Percentiles rank a stretch among this genome's conserved stretches.
phyloP scores from a whole-genome alignment of 1,140 invertebrate species.

The Uloborus diversus region DNA sequence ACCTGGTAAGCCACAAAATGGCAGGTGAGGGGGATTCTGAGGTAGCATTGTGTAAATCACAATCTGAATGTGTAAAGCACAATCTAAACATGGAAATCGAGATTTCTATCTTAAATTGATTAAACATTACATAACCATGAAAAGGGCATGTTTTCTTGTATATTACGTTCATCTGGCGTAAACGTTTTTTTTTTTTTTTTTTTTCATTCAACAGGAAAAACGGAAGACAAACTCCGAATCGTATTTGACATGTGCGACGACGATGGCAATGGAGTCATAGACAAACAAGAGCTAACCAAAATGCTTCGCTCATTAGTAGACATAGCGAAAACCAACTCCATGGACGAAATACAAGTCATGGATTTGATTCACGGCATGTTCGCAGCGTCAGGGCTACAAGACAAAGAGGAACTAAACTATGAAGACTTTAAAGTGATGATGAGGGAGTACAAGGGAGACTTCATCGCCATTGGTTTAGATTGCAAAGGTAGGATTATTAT shows the following conservation, averaged over 20 bases:
- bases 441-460: conserved; percentile 96
- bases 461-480: conserved; percentile 87
- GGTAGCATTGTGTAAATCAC: too few species aligned
- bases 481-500: conserved; percentile 79
- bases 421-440: conserved; percentile 96
- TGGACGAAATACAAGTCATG: conserved; percentile 75
- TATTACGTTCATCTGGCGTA: too few species aligned
- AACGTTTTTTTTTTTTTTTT: not conserved
- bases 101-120: too few species aligned
- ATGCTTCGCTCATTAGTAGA: conserved; percentile 94
- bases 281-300: conserved; percentile 91
- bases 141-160: too few species aligned
- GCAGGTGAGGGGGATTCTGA: too few species aligned
- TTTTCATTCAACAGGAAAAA: conserved; percentile 69
- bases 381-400: conserved; percentile 86
- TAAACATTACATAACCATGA: too few species aligned
- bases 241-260: conserved; percentile 99
- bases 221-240: conserved; percentile 94
- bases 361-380: conserved; percentile 96
- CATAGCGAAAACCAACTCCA: conserved; percentile 81
- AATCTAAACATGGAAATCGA: too few species aligned
- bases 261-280: conserved; percentile 93
- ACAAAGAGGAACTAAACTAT: conserved; percentile 91
- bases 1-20: too few species aligned
- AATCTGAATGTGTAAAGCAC: too few species aligned